Percentiles rank a stretch among this genome's conserved stretches.
Conservation (phyloP, 1,140 invertebrate genomes). For the Drosophila melanogaster region Release_6_plus_ISO1_MT NT_033777.3:13441501-13442000, state of each 20-base stretch:
- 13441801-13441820: background rate
- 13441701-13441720: conserved; percentile 82
- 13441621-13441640: conserved; percentile 74
- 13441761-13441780: conserved; percentile 80
- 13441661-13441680: conserved; percentile 81
- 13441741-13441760: conserved; percentile 61
- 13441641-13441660: conserved; percentile 75
- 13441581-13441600: conserved; percentile 4
- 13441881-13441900: conserved; percentile 53
- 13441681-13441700: conserved; percentile 80
- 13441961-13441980: conserved; percentile 69
- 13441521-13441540: conserved; percentile 21
- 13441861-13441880: conserved; percentile 58
- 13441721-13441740: conserved; percentile 77
- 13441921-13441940: conserved; percentile 67
- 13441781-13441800: conserved; percentile 26
- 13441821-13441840: conserved; percentile 51
- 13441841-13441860: conserved; percentile 71
- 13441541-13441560: background rate
- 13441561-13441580: background rate
- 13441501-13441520: conserved; percentile 62
- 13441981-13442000: conserved; percentile 76
- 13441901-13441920: conserved; percentile 44
- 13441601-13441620: conserved; percentile 31
- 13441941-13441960: conserved; percentile 80